Evolutionary conservation across 2,888 invertebrate species (phyloP), one percentile per base, ranked within the genome.

Genomic region (Calliphora vomitoria): DNA sequence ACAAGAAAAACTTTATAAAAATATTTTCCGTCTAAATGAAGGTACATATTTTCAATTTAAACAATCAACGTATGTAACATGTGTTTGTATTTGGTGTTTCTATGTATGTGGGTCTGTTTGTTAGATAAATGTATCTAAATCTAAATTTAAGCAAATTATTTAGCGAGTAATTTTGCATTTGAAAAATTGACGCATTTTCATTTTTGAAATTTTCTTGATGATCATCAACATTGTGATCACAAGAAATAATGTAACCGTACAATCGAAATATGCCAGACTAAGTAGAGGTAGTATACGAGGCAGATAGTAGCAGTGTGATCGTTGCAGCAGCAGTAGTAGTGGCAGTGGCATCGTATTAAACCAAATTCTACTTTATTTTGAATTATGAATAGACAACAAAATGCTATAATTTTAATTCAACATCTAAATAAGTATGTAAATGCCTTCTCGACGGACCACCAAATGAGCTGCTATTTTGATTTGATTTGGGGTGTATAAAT

Each of bases 101-200:
- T 25, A 0, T 60, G 47, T 66, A 15, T 78, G 6, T 35, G 53
- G 10, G 66, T 18, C 44, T 50, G 11, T 69, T 69, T 35, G 44
- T 62, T 66, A 79, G 82, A 82, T 75, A 86, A 86, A 83, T 80
- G 64, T 71, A 83, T 83, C 86, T 83, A 50, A 83, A 86, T 86
- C 83, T 76, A 83, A 83, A 76, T 83, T 80, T 76, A 83, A 75
- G 69, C 91, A 92, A 92, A 92, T 92, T 91, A 92, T 92, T 92
- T 92, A 92, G 92, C 92, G 92, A 91, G 91, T 92, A 92, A 92
- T 92, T 93, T 92, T 91, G 89, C 89, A 89, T 89, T 87, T 89
- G 85, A 88, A 78, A 90, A 89, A 88, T 89, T 88, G 87, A 89
- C 90, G 89, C 88, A 90, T 88, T 89, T 90, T 88, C 62, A 89